Base-by-base conservation (phyloP, 2,797 vertebrate species). In the Eulemur coronatus region DNA sequence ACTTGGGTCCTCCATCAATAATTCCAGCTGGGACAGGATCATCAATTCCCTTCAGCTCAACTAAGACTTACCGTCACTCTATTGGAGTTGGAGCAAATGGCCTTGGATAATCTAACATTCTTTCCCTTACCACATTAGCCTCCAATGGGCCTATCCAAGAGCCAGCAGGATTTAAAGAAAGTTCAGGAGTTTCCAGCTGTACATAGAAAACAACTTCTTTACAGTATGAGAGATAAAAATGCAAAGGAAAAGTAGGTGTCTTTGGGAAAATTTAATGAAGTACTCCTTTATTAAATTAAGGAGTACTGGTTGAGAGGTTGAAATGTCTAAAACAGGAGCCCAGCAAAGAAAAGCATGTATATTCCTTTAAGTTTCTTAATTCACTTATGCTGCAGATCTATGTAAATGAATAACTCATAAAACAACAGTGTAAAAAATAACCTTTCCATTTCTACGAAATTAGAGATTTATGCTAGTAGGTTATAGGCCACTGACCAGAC, bases 21-120 rank as follows among this genome's bases (percentile, higher is more conserved):
- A 94, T 85, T 76, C 84, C 52, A 75, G 22, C 22, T 30, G 73
- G 46, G 88, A 96, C 88, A 95, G 70, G 57, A 72, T 50, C 81
- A 94, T 96, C 91, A 61, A 57, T 86, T 94, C 63, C 79, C 35
- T 88, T 96, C 88, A 78, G 73, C 78, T 95, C 63, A 73, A 70
- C 30, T 22, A 75, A 95, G 67, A 89, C 78, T 69, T 13, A 7
- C 33, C 69, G 38, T 67, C 73, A 70, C 41, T 50, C 24, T 8
- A 11, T 35, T 61, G 63, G 15, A 89, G 46, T 43, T 26, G 50
- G 59, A 96, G 57, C 72, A 38, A 52, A 14, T 79, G 61, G 50
- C 81, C 69, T 76, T 20, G 33, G 46, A 75, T 85, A 72, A 90
- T 92, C 73, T 79, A 84, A 85, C 72, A 57, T 75, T 69, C 67